Conservation (phyloP, 1,140 invertebrate species). For the Drosophila melanica region DNA sequence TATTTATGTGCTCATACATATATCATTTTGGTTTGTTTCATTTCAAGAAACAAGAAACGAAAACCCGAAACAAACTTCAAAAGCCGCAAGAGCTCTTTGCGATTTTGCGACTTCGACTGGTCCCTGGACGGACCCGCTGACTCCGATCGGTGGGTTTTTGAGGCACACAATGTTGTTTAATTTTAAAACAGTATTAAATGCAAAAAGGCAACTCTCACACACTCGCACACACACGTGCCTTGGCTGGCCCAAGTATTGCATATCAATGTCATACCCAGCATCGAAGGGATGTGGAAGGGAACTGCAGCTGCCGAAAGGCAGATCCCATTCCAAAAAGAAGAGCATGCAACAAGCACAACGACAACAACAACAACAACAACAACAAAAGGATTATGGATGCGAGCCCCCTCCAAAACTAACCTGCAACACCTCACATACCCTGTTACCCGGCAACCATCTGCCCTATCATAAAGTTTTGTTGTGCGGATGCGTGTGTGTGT, state of each 20-base stretch:
- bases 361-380: too few species aligned
- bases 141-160: constrained; percentile 1
- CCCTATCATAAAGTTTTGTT: constrained; percentile 51
- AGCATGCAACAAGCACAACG: constrained; percentile 14
- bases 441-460: constrained; percentile 25
- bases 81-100: constrained; percentile 56
- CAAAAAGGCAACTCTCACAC: constrained; percentile 24
- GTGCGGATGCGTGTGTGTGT: constrained; percentile 36
- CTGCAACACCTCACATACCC: not conserved
- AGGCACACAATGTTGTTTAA: constrained; percentile 44
- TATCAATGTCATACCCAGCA: constrained; percentile 59
- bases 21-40: constrained; percentile 43
- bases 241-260: constrained; percentile 22
- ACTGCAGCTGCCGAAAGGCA: constrained; percentile 41
- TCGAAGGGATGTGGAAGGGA: not conserved
- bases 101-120: constrained; percentile 18
- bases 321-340: constrained; percentile 41
- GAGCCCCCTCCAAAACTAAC: not conserved
- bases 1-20: not conserved
- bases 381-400: constrained; percentile 49
- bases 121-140: not conserved
- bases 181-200: constrained; percentile 56
- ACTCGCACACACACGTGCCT: constrained; percentile 5
- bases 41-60: constrained; percentile 37
- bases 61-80: constrained; percentile 30